Evolutionary conservation across 64 coral and sea anemone species (phyloP), one percentile per base, ranked within the genome.

Genomic region (Pocillopora verrucosa): DNA sequence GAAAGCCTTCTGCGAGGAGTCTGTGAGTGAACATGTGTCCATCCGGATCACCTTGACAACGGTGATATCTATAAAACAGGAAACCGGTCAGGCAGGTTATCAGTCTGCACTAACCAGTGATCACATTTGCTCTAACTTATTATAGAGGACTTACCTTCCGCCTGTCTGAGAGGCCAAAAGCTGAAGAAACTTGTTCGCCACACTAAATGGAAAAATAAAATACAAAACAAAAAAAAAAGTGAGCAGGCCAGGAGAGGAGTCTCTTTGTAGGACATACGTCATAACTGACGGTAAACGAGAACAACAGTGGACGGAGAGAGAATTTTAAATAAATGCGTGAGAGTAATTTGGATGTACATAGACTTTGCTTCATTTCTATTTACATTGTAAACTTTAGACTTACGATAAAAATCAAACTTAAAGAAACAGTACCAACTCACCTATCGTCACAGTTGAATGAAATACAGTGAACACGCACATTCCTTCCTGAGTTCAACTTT

Each of bases 161-260:
- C 97, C 93, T 59, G 97, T 93, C 68, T 99, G 97, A 41, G 91
- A 93, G 36, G 97, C 94, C 26, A 99, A 14, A 2, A 99, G 76
- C 61, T 99, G 97, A 15, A 99, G 85, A 85, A 99, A 99, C 84
- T 95, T 99, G 88, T 95, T 99, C 36, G 97, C 94, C 16, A 94
- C 88, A 85, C 97, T 99, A 84, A 64, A 74, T 80, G 4, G 62
- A 56, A 74, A 60, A 37, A 92, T 75, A 60, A 64, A 81, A 56
- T 17, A 74, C 16, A 90, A 34, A 13, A n/a, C n/a, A n/a, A 22
- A 25, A 0, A 82, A 51, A 67, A 38, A 58, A 20, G 76, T 38
- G 16, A 78, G 10, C 76, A 78, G 24, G 12, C 10, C 5, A 58
- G 75, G 37, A 13, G 38, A 78, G 20, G 10, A 19, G 22, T 35